phyloP scores from a whole-genome alignment of 1,140 invertebrate species.

The Cydia strobilella region DNA sequence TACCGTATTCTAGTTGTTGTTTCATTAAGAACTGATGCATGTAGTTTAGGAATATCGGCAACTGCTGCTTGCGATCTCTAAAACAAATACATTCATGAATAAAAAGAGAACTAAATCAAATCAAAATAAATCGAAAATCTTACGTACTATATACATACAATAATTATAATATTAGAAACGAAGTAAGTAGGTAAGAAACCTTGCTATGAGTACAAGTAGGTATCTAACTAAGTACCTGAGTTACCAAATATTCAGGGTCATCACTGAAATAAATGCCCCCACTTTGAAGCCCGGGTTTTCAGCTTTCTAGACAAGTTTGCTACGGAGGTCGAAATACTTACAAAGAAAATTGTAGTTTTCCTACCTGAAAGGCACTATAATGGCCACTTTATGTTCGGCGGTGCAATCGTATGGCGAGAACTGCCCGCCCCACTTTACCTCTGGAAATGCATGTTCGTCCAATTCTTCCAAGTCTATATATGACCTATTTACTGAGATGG shows the following conservation, averaged over 20 bases:
- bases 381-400: conserved; percentile 89
- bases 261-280: too few relatives aligned
- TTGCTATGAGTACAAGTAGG: background rate
- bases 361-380: conserved; percentile 90
- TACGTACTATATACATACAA: background rate
- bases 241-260: too few relatives aligned
- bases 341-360: too few relatives aligned
- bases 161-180: too few relatives aligned
- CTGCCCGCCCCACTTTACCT: conserved; percentile 84
- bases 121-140: background rate
- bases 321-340: too few relatives aligned
- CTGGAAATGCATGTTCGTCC: conserved; percentile 65
- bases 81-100: conserved; percentile 43
- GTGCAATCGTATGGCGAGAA: conserved; percentile 88
- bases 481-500: conserved; percentile 69
- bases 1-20: conserved; percentile 95
- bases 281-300: too few relatives aligned
- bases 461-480: conserved; percentile 53
- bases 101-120: background rate
- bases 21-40: conserved; percentile 94
- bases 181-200: too few relatives aligned
- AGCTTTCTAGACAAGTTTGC: too few relatives aligned
- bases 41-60: conserved; percentile 91
- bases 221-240: too few relatives aligned
- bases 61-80: conserved; percentile 91